Evolutionary conservation across 2,888 invertebrate species (phyloP), one percentile per base, ranked within the genome.

Genomic region (Erebia aethiops): DNA sequence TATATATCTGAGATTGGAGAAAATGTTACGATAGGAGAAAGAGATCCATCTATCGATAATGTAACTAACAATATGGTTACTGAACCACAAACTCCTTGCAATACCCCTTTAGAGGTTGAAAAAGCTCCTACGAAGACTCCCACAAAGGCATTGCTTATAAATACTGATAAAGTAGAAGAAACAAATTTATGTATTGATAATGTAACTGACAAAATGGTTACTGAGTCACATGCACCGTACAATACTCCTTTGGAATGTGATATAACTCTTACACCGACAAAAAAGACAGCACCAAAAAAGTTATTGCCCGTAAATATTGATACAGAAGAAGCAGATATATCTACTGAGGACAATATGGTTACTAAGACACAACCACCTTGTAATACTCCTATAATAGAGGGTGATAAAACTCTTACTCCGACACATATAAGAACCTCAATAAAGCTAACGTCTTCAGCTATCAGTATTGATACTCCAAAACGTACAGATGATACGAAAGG

Each of bases 1-100:
- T 84, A 86, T 75, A 85, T 86, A 75, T 86, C 91, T 7, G 80
- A 83, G 63, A 85, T 92, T 71, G 92, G 91, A 11, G 92, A 92
- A 77, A 92, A 92, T 76, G 88, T 92, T n/a, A 90, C 90, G 26
- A 83, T 92, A 74, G 82, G 80, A 21, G 83, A 85, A 51, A 84
- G 86, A 75, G 79, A 81, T 26, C 62, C 76, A 13, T 90, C 91
- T 11, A 74, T 83, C 62, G 90, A 90, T 52, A 80, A 71, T 51
- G 78, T 77, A 18, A 76, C 72, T 49, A 72, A 61, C 54, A 73
- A 70, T 41, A 68, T 69, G 56, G 46, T 72, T 51, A 69, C 62
- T 46, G 82, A 56, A 69, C 76, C 65, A 70, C 57, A 66, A 51
- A 75, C 43, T 65, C 74, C 69, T 73, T 76, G 64, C 58, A 79